Evolutionary conservation across 2,888 invertebrate species (phyloP), one percentile per base, ranked within the genome.

Genomic region (Frankliniella intonsa): DNA sequence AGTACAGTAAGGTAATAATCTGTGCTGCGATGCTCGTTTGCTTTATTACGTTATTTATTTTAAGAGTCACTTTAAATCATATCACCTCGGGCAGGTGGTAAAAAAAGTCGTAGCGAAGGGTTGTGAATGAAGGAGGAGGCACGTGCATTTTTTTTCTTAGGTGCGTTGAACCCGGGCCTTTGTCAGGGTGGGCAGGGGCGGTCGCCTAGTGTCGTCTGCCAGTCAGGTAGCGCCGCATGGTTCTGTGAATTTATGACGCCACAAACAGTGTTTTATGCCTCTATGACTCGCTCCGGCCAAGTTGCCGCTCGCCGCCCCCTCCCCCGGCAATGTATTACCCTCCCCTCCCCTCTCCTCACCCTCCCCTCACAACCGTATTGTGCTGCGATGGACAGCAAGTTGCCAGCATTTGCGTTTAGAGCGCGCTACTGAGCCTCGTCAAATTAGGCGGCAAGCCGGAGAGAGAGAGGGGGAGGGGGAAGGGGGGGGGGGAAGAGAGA

Each of bases 231-330:
- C 0, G 62, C 62, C 62, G 62, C 62, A 62, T 62, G 62, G 14
- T 62, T 62, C 62, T n/a, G 62, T 17, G 62, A 62, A 62, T 62
- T 62, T 62, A 62, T 62, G 62, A 62, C 17, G 62, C 62, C 62
- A 17, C 62, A 62, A 62, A 62, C 62, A 62, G 17, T 7, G 62
- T 62, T 62, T 62, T 62, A 62, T n/a, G 14, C 62, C 38, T 14
- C 62, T 62, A n/a, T n/a, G 62, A 17, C n/a, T 17, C 62, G 62
- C 62, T 62, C 14, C 55, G 12, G 55, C 55, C 55, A 17, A 19
- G 62, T n/a, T 62, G 62, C 17, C 62, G 55, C 55, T 2, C 55
- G 55, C 55, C 55, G 62, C 8, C 62, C 17, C 62, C 7, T 5
- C 14, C 62, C 62, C 62, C 62, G 14, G 55, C 62, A 62, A 55